Evolutionary conservation across 2,888 invertebrate species (phyloP).

Genomic region (Anthophora plumipes): DNA sequence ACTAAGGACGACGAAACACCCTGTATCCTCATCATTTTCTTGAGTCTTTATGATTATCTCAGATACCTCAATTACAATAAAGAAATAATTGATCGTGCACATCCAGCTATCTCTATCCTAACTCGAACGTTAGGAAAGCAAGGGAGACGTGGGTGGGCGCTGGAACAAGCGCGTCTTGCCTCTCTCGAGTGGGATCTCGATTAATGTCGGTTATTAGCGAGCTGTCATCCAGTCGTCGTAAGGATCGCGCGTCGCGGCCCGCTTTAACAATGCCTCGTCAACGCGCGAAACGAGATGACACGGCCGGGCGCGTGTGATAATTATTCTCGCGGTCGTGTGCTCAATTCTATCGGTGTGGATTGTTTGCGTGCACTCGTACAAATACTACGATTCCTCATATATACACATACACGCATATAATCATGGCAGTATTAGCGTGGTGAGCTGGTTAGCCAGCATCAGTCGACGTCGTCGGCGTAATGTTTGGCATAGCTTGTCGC

Average conservation of each 20-base stretch:
- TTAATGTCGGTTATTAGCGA: slow-evolving; percentile 72
- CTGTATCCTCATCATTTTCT: no score
- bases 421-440: slow-evolving; percentile 35
- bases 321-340: slow-evolving; percentile 73
- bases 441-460: slow-evolving; percentile 78
- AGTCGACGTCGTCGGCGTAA: slow-evolving; percentile 80
- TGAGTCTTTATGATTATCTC: no score
- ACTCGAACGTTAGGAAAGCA: not conserved
- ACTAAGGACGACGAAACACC: no score
- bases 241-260: slow-evolving; percentile 68
- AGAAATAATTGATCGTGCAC: not conserved
- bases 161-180: slow-evolving; percentile 31
- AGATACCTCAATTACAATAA: not conserved
- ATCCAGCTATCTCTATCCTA: not conserved
- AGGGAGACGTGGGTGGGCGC: not conserved
- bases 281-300: slow-evolving; percentile 80
- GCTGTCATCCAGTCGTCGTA: slow-evolving; percentile 73
- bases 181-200: slow-evolving; percentile 48
- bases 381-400: slow-evolving; percentile 22
- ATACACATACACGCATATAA: not conserved
- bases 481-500: slow-evolving; percentile 83
- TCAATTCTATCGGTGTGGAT: slow-evolving; percentile 39
- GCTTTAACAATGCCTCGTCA: slow-evolving; percentile 76
- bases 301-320: slow-evolving; percentile 79
- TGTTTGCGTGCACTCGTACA: slow-evolving; percentile 51